These are phyloP conservation scores for Lagopus muta DNA, from an alignment of 2,113 vertebrate species.

Conservation along the genomic window DNA sequence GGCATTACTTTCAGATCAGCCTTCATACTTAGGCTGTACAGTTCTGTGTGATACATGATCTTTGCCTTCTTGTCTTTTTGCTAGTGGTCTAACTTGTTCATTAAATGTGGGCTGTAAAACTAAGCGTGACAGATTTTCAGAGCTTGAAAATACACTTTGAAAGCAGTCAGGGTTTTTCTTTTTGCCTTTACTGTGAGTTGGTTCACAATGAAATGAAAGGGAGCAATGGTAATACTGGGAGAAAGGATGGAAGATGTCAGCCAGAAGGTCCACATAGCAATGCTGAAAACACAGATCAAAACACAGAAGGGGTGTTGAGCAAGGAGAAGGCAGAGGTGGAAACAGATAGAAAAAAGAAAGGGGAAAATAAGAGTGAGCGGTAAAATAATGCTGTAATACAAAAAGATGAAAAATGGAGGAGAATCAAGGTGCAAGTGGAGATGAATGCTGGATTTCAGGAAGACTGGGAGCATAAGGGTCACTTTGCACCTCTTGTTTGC, in stretches of 20 bases:
- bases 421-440: background rate
- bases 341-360: background rate
- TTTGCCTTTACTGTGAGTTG: background rate
- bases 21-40: background rate
- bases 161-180: background rate
- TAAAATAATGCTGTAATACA: background rate
- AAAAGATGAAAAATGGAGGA: background rate
- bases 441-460: background rate
- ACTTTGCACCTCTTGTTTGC: background rate
- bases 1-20: no score
- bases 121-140: background rate
- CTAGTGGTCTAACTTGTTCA: background rate
- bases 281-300: background rate
- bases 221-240: background rate
- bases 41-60: background rate
- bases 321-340: background rate
- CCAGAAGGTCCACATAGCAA: background rate
- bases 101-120: background rate
- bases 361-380: background rate
- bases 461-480: rapidly evolving
- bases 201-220: background rate
- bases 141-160: background rate
- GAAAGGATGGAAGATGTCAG: background rate
- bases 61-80: background rate
- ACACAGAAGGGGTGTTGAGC: background rate